Percentiles rank a stretch among this genome's conserved stretches.
Evolutionary conservation across 2,113 vertebrate genomes (phyloP).

Genomic region (Neolamprologus cancellatus): DNA sequence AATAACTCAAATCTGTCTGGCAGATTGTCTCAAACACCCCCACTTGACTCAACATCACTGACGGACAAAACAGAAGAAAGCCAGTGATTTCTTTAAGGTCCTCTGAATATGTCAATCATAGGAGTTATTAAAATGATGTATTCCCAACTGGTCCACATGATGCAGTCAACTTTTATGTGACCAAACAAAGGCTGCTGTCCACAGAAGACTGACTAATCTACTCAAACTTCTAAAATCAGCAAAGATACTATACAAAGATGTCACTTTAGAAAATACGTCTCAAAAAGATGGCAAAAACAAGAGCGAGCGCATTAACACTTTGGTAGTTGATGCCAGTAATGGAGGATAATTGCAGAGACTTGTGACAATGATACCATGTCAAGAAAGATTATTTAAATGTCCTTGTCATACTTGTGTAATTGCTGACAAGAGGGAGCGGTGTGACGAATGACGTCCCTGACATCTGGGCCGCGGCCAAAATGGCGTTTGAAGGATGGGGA

Average conservation of each 20-base stretch:
- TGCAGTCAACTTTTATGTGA: constrained; percentile 1
- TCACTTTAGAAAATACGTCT: neutral
- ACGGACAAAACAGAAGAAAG: constrained; percentile 17
- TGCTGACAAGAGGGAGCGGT: constrained; percentile 9
- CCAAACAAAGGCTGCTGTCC: constrained; percentile 4
- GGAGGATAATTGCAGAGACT: constrained; percentile 5
- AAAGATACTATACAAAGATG: neutral
- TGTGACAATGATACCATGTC: constrained; percentile 18
- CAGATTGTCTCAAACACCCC: constrained; percentile 2
- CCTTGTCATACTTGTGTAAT: constrained; percentile 50
- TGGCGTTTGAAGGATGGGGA: constrained; percentile 6
- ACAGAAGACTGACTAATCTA: neutral
- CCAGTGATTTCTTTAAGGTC: constrained; percentile 14
- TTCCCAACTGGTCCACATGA: neutral
- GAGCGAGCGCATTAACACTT: neutral
- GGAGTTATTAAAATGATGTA: neutral
- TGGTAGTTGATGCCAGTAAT: neutral
- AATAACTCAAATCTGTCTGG: neutral
- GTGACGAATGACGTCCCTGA: constrained; percentile 44
- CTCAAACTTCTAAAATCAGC: neutral
- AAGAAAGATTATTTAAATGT: constrained; percentile 23
- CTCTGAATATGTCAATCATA: constrained; percentile 1
- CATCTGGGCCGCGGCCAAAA: constrained; percentile 38
- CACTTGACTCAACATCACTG: constrained; percentile 8
- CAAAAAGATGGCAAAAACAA: neutral